Evolutionary conservation across 2,797 vertebrate species (phyloP).

Genomic region (Urosaurus nigricauda): DNA sequence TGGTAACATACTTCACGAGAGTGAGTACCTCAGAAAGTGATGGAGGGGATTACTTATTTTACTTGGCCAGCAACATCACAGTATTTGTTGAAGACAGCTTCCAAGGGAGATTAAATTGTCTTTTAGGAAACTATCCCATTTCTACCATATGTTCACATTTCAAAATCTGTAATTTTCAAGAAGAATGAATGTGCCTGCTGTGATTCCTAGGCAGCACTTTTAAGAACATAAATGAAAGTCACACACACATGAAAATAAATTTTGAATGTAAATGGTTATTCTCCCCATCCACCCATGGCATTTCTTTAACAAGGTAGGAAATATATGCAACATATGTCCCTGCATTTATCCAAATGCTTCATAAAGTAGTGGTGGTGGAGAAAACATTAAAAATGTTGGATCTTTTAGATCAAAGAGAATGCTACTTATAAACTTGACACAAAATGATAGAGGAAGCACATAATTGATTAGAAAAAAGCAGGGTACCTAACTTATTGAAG

Average conservation of each 20-base stretch:
- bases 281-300: not conserved
- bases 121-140: conserved; percentile 30
- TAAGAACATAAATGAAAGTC: conserved; percentile 25
- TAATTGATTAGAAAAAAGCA: not conserved
- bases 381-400: not conserved
- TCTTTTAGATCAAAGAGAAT: not conserved
- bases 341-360: not conserved
- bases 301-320: conserved; percentile 20
- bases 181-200: conserved; percentile 23
- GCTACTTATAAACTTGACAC: not conserved
- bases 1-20: not conserved
- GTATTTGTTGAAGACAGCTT: conserved; percentile 29
- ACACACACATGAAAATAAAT: conserved; percentile 14
- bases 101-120: conserved; percentile 18
- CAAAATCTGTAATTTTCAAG: conserved; percentile 28
- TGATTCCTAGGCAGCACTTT: conserved; percentile 4
- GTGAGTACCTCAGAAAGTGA: not conserved
- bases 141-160: conserved; percentile 37
- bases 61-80: conserved; percentile 20
- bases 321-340: conserved; percentile 1
- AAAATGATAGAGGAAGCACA: not conserved
- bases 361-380: not conserved
- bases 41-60: conserved; percentile 8
- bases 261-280: conserved; percentile 17
- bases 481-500: not conserved